These are phyloP conservation scores for Alcedo quadribrachys DNA, from an alignment of 2,797 vertebrate genomes.

Conservation along the genomic window DNA sequence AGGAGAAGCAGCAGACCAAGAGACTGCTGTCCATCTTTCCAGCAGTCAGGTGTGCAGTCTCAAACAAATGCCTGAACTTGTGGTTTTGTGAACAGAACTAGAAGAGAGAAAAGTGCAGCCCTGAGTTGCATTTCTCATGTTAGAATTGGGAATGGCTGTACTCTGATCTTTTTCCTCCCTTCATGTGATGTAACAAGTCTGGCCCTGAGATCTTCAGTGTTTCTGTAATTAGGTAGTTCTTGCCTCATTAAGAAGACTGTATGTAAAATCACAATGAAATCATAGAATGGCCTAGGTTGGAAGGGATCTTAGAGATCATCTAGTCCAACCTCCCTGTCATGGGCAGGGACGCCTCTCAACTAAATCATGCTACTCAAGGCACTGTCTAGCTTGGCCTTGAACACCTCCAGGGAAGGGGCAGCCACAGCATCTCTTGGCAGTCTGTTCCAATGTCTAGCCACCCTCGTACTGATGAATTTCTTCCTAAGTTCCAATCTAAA, in stretches of 20 bases:
- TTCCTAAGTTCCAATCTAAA: too few relatives aligned
- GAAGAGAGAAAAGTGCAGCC: background rate
- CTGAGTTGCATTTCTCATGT: background rate
- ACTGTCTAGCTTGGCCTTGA: too few relatives aligned
- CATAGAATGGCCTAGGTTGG: too few relatives aligned
- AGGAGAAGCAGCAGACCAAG: background rate
- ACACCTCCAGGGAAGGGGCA: too few relatives aligned
- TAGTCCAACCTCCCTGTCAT: too few relatives aligned
- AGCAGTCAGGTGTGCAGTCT: background rate
- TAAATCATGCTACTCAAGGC: too few relatives aligned
- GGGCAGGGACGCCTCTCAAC: too few relatives aligned
- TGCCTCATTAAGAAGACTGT: background rate
- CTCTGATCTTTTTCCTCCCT: background rate
- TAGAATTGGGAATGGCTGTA: background rate
- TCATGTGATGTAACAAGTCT: background rate
- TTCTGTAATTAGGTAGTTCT: background rate
- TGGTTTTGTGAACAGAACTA: background rate
- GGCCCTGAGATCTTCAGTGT: background rate
- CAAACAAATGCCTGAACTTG: background rate
- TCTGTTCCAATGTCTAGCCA: too few relatives aligned
- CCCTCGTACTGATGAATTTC: too few relatives aligned
- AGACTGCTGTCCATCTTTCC: background rate
- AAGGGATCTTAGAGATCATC: too few relatives aligned
- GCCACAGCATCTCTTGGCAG: too few relatives aligned
- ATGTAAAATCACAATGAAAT: background rate